A percentile compares a stretch with the other conserved stretches of the same genome.
Conservation (phyloP, 2,888 invertebrate species). For the Lepidochrysops patricia region DNA sequence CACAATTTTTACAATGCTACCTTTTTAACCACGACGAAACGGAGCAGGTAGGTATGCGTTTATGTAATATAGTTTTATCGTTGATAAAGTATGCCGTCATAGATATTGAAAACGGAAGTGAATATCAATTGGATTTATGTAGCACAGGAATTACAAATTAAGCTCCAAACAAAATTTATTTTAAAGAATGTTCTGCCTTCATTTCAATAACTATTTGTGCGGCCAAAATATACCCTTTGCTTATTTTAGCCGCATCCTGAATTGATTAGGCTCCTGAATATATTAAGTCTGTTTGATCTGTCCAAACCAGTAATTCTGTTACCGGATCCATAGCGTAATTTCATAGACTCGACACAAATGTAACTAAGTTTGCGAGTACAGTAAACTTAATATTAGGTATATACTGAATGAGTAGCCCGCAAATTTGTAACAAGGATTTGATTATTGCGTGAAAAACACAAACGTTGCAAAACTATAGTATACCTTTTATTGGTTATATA, state of each 20-base stretch:
- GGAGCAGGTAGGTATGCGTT: too few relatives aligned
- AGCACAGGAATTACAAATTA: background rate
- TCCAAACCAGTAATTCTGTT: background rate
- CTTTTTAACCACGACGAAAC: too few relatives aligned
- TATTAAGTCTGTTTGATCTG: slow-evolving; percentile 1
- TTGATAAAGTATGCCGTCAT: background rate
- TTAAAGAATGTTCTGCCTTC: too few relatives aligned
- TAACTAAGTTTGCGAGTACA: too few relatives aligned
- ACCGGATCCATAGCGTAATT: background rate
- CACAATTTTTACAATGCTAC: background rate
- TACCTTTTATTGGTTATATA: too few relatives aligned
- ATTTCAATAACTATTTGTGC: too few relatives aligned
- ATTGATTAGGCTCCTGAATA: background rate
- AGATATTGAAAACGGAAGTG: background rate
- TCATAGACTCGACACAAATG: background rate
- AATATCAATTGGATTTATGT: background rate
- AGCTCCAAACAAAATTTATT: too few relatives aligned
- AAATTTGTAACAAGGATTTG: too few relatives aligned
- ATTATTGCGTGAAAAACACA: too few relatives aligned
- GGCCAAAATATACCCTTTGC: background rate
- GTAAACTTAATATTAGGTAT: background rate
- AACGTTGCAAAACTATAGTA: too few relatives aligned
- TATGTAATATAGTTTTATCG: background rate
- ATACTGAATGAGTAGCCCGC: too few relatives aligned
- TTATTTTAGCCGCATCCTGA: background rate